phyloP scores from a whole-genome alignment of 1,140 invertebrate species.

The Colletes latitarsis region DNA sequence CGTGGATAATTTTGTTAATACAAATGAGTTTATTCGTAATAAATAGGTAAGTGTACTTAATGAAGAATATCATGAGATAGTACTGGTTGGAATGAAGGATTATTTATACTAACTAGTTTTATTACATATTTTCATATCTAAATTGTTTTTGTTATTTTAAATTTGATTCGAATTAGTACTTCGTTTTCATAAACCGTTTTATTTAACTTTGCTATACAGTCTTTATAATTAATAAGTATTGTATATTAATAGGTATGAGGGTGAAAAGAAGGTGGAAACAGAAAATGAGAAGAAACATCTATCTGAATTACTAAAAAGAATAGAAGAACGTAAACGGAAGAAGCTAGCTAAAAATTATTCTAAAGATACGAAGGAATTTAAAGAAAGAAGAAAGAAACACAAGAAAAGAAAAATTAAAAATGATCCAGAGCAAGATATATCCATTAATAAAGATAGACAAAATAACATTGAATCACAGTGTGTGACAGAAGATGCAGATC shows the following conservation, averaged over 20 bases:
- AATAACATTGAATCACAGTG: not conserved
- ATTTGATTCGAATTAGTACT: not conserved
- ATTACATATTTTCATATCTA: not conserved
- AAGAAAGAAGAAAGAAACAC: not conserved
- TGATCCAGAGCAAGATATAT: not conserved
- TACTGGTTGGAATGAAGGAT: not conserved
- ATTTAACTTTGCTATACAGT: constrained; percentile 35
- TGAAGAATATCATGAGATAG: not conserved
- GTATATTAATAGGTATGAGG: constrained; percentile 77
- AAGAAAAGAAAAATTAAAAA: not conserved
- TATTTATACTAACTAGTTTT: constrained; percentile 3
- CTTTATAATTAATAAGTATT: constrained; percentile 16
- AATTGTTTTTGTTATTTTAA: not conserved
- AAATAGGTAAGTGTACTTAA: constrained; percentile 75
- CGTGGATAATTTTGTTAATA: not conserved
- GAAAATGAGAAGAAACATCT: constrained; percentile 81
- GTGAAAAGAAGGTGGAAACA: constrained; percentile 73
- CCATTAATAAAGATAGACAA: not conserved
- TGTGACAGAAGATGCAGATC: not conserved
- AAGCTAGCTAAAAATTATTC: not conserved
- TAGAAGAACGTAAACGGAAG: constrained; percentile 80
- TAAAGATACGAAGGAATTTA: not conserved
- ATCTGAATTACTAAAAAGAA: constrained; percentile 82
- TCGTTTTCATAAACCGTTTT: not conserved
- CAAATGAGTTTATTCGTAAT: constrained; percentile 81